A percentile compares a stretch with the other conserved stretches of the same genome.
phyloP scores from a whole-genome alignment of 2,888 invertebrate species.

The Geotrupes spiniger region DNA sequence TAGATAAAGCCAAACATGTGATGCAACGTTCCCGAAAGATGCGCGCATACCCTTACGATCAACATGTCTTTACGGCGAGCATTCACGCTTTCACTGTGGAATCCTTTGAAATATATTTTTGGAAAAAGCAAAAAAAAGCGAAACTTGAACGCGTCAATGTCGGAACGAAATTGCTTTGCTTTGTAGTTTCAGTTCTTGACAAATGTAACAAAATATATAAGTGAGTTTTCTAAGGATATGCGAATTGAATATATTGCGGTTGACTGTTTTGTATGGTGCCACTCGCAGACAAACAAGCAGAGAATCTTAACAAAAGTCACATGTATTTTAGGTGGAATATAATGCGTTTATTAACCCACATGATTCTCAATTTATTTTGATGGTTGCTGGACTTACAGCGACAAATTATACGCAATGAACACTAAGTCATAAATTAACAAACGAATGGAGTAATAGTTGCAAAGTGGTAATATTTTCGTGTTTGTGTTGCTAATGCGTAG shows the following conservation, averaged over 20 bases:
- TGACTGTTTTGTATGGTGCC: conserved; percentile 3
- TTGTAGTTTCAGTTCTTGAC: conserved; percentile 23
- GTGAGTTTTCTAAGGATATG: conserved; percentile 13
- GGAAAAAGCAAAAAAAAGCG: conserved; percentile 23
- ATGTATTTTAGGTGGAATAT: no score
- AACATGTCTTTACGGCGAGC: conserved; percentile 27
- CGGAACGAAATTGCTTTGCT: conserved; percentile 24
- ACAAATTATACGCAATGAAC: no score
- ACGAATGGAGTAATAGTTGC: no score
- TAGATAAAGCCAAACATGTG: conserved; percentile 1
- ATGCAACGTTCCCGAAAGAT: conserved; percentile 23
- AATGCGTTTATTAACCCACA: no score
- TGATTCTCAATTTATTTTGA: no score
- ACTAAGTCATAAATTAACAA: no score
- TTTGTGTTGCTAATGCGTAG: no score
- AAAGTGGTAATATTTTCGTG: no score
- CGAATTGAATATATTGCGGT: conserved; percentile 15
- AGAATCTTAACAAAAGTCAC: no score
- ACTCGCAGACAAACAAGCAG: not conserved
- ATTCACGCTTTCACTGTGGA: conserved; percentile 29
- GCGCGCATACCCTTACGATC: conserved; percentile 27
- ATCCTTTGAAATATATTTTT: conserved; percentile 33
- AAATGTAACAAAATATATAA: conserved; percentile 19
- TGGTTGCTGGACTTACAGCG: no score
- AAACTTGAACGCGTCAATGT: conserved; percentile 16